phyloP scores from a whole-genome alignment of 2,113 vertebrate species.

The Neolamprologus variostigma region DNA sequence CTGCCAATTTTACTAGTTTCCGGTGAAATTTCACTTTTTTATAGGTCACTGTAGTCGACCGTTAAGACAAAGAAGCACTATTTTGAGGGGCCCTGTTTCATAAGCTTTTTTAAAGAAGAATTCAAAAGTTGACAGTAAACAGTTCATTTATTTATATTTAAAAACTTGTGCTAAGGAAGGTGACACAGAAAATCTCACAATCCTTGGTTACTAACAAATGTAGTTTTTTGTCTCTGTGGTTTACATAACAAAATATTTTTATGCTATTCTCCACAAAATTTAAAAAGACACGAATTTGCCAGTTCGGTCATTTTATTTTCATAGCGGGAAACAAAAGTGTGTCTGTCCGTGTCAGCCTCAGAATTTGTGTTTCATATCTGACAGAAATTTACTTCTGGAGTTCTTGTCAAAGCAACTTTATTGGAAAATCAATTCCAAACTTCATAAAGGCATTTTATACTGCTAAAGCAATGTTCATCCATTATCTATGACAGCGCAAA shows the following conservation, averaged over 20 bases:
- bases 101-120: background rate
- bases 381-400: background rate
- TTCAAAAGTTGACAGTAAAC: background rate
- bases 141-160: background rate
- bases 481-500: conserved; percentile 14
- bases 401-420: conserved; percentile 1
- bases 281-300: background rate
- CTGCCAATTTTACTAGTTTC: background rate
- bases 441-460: background rate
- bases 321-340: background rate
- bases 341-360: background rate
- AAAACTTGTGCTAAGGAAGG: background rate
- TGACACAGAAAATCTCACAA: background rate
- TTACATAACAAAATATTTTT: background rate
- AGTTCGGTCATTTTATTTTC: background rate
- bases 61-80: background rate
- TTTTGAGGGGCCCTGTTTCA: background rate
- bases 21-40: background rate
- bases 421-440: background rate
- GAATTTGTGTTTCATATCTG: background rate
- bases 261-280: background rate
- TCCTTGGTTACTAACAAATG: background rate
- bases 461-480: conserved; percentile 9
- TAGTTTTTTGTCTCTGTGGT: background rate
- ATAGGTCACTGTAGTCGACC: background rate